Base-by-base conservation (phyloP, 2,113 vertebrate genomes). In the Muscicapa adusta region DNA sequence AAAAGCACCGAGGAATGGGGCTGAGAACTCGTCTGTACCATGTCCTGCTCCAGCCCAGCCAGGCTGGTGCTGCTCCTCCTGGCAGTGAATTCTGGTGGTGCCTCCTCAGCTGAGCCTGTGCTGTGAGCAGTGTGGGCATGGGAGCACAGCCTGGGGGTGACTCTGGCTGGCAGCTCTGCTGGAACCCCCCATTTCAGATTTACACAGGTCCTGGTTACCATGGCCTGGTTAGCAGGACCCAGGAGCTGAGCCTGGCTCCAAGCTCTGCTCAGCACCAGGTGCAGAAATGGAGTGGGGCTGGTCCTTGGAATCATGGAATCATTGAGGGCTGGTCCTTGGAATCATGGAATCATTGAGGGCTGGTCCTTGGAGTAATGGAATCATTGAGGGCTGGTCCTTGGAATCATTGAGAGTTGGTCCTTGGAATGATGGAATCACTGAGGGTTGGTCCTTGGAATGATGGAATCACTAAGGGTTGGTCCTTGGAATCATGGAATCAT, bases 171-270 rank as follows among this genome's bases (percentile, higher is more conserved):
- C 22, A 1, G 9, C 77, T 9, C 26, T 14, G 70, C 73, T 43
- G 28, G 4, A 18, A 20, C 22, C 29, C 53, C 3, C 7, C 2
- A 0, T 8, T 10, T 6, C 1, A 1, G 4, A 3, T 18, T 24
- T 8, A 2, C 23, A 2, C 3, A 1, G 1, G 6, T 0, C 3
- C 8, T 0, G 9, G n/a, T n/a, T n/a, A 4, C 16, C 38, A 50
- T 16, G 8, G 3, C 11, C 56, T 40, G 28, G 0, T 12, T 12
- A 0, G 2, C 23, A 2, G 17, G 23, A 8, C 42, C 38, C 75
- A 18, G 62, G 29, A 16, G 43, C 4, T 34, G 38, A 5, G 68
- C 43, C 54, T 1, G 12, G 50, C 72, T 18, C 34, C 7, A 2
- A n/a, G 1, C 70, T 9, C 24, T 7, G 20, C 19, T 2, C 62